phyloP scores from a whole-genome alignment of 2,888 invertebrate species.

The Xanthia togata region DNA sequence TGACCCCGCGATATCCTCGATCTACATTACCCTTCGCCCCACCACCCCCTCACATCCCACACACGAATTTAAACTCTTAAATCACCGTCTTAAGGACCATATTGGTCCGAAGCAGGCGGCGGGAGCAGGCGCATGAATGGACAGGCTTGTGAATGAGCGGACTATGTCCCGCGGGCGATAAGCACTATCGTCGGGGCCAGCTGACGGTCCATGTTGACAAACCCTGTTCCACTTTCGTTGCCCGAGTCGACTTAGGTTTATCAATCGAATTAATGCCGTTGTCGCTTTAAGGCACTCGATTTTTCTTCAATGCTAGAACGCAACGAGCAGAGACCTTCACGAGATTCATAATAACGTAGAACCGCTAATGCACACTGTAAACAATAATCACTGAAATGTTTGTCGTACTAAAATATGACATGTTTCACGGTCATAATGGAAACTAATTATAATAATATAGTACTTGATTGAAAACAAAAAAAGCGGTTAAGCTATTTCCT shows the following conservation, averaged over 20 bases:
- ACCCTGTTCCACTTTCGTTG: conserved; percentile 89
- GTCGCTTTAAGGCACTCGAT: conserved; percentile 68
- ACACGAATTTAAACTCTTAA: conserved; percentile 77
- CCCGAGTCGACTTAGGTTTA: conserved; percentile 83
- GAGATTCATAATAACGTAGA: conserved; percentile 46
- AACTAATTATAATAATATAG: conserved; percentile 50
- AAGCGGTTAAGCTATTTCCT: conserved; percentile 54
- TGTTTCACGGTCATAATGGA: conserved; percentile 45
- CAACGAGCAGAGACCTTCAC: conserved; percentile 38
- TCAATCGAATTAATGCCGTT: conserved; percentile 78
- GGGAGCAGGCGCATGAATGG: conserved; percentile 87
- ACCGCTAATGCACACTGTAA: conserved; percentile 45
- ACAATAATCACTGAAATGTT: conserved; percentile 32
- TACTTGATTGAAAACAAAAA: conserved; percentile 55
- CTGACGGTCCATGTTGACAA: conserved; percentile 89
- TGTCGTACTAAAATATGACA: conserved; percentile 33
- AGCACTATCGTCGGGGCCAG: conserved; percentile 89
- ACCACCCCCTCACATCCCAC: conserved; percentile 64
- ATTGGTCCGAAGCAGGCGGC: conserved; percentile 70
- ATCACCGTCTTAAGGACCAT: conserved; percentile 75
- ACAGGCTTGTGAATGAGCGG: conserved; percentile 89
- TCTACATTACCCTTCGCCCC: conserved; percentile 84
- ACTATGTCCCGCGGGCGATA: conserved; percentile 89
- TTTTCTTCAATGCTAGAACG: conserved; percentile 61
- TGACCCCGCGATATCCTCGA: conserved; percentile 90